phyloP scores from a whole-genome alignment of 2,113 vertebrate species.

The Kobus ellipsiprymnus region DNA sequence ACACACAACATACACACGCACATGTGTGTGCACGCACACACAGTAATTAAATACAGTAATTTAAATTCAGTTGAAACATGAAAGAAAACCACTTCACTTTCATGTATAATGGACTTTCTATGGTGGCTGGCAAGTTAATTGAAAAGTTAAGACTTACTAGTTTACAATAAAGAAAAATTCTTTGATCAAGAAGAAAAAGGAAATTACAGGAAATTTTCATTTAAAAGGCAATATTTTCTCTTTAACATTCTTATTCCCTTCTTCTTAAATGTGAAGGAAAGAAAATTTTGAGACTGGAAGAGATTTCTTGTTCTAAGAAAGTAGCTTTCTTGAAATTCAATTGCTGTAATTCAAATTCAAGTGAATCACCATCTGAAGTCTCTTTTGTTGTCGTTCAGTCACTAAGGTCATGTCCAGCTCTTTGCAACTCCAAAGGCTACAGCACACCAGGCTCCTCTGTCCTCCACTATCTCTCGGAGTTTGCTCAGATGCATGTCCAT shows the following conservation, averaged over 20 bases:
- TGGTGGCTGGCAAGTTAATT: constrained; percentile 21
- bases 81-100: constrained; percentile 44
- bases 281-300: neutral
- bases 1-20: neutral
- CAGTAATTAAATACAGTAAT: neutral
- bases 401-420: neutral
- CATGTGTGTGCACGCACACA: neutral
- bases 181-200: constrained; percentile 35
- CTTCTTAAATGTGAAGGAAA: neutral
- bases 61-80: constrained; percentile 34
- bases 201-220: neutral
- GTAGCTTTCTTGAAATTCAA: neutral
- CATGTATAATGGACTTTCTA: constrained; percentile 1
- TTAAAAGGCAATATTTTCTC: neutral
- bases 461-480: neutral
- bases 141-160: neutral
- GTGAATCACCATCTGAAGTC: neutral
- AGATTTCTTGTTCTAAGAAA: neutral
- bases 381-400: neutral
- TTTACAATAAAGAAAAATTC: neutral
- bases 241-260: neutral
- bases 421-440: neutral
- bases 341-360: neutral
- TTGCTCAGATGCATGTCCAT: neutral
- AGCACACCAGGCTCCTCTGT: neutral